Evolutionary conservation across 2,888 invertebrate species (phyloP).

Genomic region (Lasioglossum leucozonium): DNA sequence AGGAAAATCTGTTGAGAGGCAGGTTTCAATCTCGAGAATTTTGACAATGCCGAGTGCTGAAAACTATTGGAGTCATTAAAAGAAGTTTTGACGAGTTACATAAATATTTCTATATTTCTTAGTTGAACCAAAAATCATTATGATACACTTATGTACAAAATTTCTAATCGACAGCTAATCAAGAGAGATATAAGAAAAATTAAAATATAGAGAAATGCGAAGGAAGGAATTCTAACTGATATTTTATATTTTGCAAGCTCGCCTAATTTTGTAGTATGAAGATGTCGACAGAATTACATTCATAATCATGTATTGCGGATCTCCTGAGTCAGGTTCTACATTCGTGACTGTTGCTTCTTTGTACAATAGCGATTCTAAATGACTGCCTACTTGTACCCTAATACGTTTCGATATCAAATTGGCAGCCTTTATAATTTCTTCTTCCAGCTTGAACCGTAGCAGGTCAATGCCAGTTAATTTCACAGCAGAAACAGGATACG

Average conservation of each 20-base stretch:
- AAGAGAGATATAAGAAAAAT: neutral
- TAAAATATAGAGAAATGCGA: neutral
- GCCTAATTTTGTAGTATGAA: conserved; percentile 87
- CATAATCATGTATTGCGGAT: conserved; percentile 86
- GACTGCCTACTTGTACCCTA: conserved; percentile 87
- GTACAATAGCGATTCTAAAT: conserved; percentile 88
- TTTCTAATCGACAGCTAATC: neutral
- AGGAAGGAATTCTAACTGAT: neutral
- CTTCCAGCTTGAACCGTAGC: conserved; percentile 84
- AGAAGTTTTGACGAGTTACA: neutral
- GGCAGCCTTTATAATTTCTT: conserved; percentile 85
- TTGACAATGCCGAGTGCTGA: conserved; percentile 15
- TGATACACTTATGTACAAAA: neutral
- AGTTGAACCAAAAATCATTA: neutral
- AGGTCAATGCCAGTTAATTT: conserved; percentile 84
- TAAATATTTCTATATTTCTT: neutral
- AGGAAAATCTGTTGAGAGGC: conserved; percentile 46
- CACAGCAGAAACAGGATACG: conserved; percentile 85
- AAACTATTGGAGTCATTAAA: neutral
- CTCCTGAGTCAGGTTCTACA: conserved; percentile 85
- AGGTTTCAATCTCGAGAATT: conserved; percentile 27
- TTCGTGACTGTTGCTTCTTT: conserved; percentile 87
- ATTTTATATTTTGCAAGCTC: conserved; percentile 73
- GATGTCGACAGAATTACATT: conserved; percentile 86
- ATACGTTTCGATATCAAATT: conserved; percentile 86